phyloP scores from a whole-genome alignment of 2,797 vertebrate species.

The Arrhamphus sclerolepis region DNA sequence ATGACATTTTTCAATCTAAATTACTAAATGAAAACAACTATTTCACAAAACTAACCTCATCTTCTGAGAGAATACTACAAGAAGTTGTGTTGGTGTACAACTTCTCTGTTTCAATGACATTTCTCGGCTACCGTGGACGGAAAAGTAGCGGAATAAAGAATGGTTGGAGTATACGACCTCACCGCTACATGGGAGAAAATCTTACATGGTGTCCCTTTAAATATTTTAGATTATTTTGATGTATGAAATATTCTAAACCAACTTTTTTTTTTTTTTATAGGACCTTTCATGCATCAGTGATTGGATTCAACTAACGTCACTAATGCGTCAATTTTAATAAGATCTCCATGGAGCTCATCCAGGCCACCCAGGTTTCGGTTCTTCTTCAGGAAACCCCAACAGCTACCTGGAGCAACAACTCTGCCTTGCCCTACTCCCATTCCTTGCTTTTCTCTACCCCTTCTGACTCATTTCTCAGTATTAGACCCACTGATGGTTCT shows the following conservation, averaged over 20 bases:
- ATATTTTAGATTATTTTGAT: background rate
- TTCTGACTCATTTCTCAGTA: constrained; percentile 26
- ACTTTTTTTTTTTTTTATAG: constrained; percentile 29
- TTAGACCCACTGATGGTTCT: constrained; percentile 12
- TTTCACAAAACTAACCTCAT: too few relatives aligned
- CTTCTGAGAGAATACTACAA: too few relatives aligned
- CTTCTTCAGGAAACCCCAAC: constrained; percentile 25
- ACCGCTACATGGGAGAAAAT: too few relatives aligned
- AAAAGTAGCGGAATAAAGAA: too few relatives aligned
- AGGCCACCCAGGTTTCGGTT: constrained; percentile 36
- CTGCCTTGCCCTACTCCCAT: constrained; percentile 43
- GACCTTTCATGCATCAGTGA: constrained; percentile 19
- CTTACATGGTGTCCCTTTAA: too few relatives aligned
- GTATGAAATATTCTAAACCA: background rate
- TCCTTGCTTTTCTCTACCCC: constrained; percentile 53
- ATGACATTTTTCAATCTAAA: too few relatives aligned
- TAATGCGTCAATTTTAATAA: background rate
- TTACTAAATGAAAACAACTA: too few relatives aligned
- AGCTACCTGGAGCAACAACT: constrained; percentile 42
- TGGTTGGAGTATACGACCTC: too few relatives aligned
- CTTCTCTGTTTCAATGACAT: too few relatives aligned
- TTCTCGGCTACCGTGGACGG: too few relatives aligned
- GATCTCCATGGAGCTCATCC: constrained; percentile 66
- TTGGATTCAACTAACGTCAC: constrained; percentile 18
- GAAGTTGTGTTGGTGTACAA: too few relatives aligned